These are phyloP conservation scores for Taxidea taxus DNA, from an alignment of 2,113 vertebrate species.

Conservation along the genomic window DNA sequence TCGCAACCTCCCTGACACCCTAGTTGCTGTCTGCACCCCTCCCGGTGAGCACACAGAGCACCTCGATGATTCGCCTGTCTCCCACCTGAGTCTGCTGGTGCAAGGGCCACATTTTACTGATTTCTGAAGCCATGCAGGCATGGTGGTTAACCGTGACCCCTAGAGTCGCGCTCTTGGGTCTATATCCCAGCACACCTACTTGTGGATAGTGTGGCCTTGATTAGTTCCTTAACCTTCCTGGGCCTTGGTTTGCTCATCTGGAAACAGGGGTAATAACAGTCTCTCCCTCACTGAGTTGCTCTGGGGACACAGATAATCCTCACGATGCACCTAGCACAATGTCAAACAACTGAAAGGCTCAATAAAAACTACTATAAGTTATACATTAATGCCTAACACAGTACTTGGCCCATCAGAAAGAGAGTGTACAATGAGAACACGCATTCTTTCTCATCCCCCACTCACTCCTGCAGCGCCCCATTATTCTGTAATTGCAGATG, in stretches of 20 bases:
- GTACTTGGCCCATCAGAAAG: neutral
- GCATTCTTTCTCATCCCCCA: neutral
- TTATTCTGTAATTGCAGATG: neutral
- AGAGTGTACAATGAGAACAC: neutral
- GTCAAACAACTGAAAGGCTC: neutral
- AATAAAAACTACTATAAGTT: neutral
- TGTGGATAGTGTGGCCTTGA: neutral
- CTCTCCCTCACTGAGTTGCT: neutral
- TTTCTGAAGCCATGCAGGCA: neutral
- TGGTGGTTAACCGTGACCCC: neutral
- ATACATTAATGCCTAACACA: neutral
- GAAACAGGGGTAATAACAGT: neutral
- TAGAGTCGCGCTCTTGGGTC: neutral
- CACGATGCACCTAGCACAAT: neutral
- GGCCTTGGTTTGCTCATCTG: neutral
- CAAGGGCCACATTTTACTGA: neutral
- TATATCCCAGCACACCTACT: neutral
- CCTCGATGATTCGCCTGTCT: rapidly evolving
- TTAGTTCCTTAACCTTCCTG: neutral
- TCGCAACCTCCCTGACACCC: neutral
- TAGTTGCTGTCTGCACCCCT: neutral
- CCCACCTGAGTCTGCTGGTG: neutral
- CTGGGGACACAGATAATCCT: neutral
- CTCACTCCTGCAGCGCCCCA: neutral
- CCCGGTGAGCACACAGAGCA: rapidly evolving